Conservation (phyloP, 2,888 invertebrate species). For the Drosophila mettleri region DNA sequence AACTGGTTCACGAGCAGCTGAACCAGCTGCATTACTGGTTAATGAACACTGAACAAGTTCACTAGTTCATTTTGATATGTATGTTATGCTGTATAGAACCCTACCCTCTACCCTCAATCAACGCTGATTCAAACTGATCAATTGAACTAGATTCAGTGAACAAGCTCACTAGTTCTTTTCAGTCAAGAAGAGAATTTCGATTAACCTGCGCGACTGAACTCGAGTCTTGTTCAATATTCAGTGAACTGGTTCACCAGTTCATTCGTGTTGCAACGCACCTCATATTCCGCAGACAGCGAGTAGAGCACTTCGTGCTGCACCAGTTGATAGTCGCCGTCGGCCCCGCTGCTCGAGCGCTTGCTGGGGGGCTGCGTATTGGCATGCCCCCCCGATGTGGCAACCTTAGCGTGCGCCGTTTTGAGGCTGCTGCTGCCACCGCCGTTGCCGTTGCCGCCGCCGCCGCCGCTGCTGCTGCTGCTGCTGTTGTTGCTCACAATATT, state of each 20-base stretch:
- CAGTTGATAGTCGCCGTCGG: slow-evolving; percentile 99
- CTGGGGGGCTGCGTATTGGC: slow-evolving; percentile 87
- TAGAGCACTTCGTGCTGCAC: slow-evolving; percentile 99
- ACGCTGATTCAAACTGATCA: too few relatives aligned
- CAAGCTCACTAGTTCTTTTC: too few relatives aligned
- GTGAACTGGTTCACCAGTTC: neutral
- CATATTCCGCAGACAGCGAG: slow-evolving; percentile 97
- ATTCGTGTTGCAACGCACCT: slow-evolving; percentile 65
- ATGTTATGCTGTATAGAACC: too few relatives aligned
- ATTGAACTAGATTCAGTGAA: too few relatives aligned
- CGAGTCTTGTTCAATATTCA: neutral
- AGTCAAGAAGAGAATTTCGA: too few relatives aligned
- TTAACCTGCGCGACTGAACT: neutral
- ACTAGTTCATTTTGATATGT: too few relatives aligned
- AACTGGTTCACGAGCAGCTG: too few relatives aligned
- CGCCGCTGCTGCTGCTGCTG: slow-evolving; percentile 21
- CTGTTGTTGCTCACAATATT: slow-evolving; percentile 10
- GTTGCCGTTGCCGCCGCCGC: slow-evolving; percentile 12
- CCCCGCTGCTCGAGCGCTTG: slow-evolving; percentile 92
- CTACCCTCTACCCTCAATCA: too few relatives aligned
- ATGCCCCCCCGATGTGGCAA: slow-evolving; percentile 85
- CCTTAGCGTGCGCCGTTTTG: slow-evolving; percentile 86
- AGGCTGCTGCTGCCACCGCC: slow-evolving; percentile 77
- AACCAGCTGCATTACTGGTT: too few relatives aligned
- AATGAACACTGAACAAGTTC: too few relatives aligned